A percentile compares a stretch with the other conserved stretches of the same genome.
Conservation (phyloP, 2,113 vertebrate species). For the Bubalus kerabau region DNA sequence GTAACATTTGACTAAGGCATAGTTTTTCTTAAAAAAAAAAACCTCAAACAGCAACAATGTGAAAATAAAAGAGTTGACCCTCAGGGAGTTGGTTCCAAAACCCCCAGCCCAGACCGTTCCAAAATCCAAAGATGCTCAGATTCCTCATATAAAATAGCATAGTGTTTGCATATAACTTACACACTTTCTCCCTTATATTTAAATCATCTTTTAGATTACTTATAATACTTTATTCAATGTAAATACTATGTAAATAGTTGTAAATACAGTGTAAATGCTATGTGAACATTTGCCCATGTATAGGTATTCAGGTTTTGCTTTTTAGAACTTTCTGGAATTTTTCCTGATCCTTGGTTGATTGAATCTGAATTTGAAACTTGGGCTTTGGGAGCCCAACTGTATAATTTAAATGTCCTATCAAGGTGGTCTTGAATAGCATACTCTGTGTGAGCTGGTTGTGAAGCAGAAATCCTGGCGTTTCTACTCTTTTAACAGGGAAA, state of each 20-base stretch:
- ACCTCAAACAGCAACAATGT: neutral
- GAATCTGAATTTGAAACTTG: neutral
- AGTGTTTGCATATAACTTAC: neutral
- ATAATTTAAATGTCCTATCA: neutral
- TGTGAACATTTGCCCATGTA: neutral
- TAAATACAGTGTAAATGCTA: neutral
- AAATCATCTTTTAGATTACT: neutral
- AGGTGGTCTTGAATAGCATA: neutral
- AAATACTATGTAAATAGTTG: neutral
- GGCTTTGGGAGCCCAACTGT: neutral
- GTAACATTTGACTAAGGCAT: neutral
- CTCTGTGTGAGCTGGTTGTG: neutral
- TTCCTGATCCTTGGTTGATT: neutral
- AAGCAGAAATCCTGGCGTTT: conserved; percentile 10
- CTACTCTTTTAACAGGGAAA: neutral
- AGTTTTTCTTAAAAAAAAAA: neutral
- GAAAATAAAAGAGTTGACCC: neutral
- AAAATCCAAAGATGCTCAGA: neutral
- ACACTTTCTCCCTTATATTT: neutral
- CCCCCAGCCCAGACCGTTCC: neutral
- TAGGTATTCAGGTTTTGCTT: neutral
- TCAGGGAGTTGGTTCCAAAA: neutral
- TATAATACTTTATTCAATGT: neutral
- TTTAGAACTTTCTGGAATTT: neutral
- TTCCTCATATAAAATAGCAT: neutral